A percentile compares a stretch with the other conserved stretches of the same genome.
These are phyloP conservation scores for Micrasema longulum DNA, from an alignment of 1,140 invertebrate genomes.

Conservation along the genomic window DNA sequence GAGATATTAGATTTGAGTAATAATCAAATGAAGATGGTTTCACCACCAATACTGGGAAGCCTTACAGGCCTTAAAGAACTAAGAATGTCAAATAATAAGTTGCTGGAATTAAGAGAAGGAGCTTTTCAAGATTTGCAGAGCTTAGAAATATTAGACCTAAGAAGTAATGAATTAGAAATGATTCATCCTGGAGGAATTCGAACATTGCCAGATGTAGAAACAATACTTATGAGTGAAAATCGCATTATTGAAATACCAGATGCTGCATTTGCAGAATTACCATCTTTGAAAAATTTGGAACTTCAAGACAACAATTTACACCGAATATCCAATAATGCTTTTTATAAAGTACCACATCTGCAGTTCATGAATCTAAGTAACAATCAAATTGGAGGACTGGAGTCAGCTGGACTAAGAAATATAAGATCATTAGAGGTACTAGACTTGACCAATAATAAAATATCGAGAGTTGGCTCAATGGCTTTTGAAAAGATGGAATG, in stretches of 20 bases:
- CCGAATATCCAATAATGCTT: conserved; percentile 80
- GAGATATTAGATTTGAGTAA: conserved; percentile 81
- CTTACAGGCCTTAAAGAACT: conserved; percentile 76
- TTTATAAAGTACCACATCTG: conserved; percentile 80
- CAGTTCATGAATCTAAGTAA: conserved; percentile 86
- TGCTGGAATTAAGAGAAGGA: conserved; percentile 77
- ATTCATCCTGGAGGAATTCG: conserved; percentile 83
- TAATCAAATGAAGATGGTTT: conserved; percentile 81
- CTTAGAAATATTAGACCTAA: conserved; percentile 80
- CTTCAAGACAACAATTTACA: conserved; percentile 84
- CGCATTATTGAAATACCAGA: conserved; percentile 77
- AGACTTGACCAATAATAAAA: conserved; percentile 81
- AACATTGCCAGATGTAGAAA: conserved; percentile 80
- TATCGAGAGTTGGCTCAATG: conserved; percentile 77
- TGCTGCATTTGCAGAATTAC: conserved; percentile 81
- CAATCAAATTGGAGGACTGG: conserved; percentile 78
- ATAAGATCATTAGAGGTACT: conserved; percentile 83
- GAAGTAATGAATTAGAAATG: conserved; percentile 83
- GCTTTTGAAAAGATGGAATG: conserved; percentile 80
- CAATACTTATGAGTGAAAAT: conserved; percentile 82
- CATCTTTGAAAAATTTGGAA: conserved; percentile 79
- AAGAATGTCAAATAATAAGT: conserved; percentile 78
- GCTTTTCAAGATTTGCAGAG: conserved; percentile 79
- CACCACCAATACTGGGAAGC: conserved; percentile 75
- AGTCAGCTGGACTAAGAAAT: conserved; percentile 78